Evolutionary conservation across 2,113 vertebrate species (phyloP).

Genomic region (Saimiri boliviensis): DNA sequence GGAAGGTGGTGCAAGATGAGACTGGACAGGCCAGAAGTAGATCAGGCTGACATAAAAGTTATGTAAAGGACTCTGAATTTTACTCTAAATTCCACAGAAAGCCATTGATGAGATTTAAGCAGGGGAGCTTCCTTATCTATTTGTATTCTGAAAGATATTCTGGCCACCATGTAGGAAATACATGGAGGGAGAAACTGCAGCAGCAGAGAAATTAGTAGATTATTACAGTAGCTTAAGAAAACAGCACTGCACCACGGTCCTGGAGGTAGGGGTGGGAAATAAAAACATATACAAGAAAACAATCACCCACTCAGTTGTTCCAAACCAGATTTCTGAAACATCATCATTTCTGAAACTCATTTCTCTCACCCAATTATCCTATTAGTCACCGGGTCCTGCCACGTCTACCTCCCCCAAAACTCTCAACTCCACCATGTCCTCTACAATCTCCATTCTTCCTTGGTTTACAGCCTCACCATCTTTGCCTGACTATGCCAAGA

Average conservation of each 20-base stretch:
- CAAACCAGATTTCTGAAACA: neutral
- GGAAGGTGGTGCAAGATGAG: neutral
- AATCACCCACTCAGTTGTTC: neutral
- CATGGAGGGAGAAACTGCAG: neutral
- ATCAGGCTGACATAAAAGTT: neutral
- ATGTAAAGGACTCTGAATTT: neutral
- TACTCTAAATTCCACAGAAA: neutral
- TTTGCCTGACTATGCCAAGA: neutral
- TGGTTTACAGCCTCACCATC: neutral
- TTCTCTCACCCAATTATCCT: neutral
- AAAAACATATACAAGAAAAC: neutral
- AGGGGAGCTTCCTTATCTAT: neutral
- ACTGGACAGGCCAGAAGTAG: neutral
- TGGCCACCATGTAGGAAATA: neutral
- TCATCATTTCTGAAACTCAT: neutral
- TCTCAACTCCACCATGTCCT: neutral
- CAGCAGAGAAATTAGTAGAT: neutral
- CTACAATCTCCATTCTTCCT: neutral
- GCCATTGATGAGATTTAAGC: neutral
- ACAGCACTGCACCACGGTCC: neutral
- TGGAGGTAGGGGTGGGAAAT: rapidly evolving
- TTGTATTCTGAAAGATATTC: neutral
- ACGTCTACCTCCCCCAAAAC: neutral
- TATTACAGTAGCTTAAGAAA: neutral
- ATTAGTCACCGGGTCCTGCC: neutral